Percentiles rank a stretch among this genome's conserved stretches.
phyloP scores from a whole-genome alignment of 1,140 invertebrate genomes.

The Bombyx mandarina region DNA sequence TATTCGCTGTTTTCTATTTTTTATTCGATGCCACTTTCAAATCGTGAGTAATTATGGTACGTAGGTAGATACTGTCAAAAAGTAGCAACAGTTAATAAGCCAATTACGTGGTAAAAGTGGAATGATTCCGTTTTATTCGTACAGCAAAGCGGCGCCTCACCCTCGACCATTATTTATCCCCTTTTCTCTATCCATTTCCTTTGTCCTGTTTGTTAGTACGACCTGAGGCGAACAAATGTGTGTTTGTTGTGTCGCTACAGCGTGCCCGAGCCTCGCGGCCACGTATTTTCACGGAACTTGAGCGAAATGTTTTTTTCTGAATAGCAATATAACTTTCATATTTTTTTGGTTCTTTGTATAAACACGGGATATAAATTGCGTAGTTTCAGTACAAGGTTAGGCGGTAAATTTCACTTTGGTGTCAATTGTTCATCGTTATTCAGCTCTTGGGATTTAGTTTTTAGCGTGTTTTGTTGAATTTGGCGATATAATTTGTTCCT shows the following conservation, averaged over 20 bases:
- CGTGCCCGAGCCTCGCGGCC: conserved; percentile 8
- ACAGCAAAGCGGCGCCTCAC: conserved; percentile 11
- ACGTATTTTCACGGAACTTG: conserved; percentile 27
- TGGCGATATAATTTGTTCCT: conserved; percentile 3
- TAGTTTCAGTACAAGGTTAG: too few species aligned
- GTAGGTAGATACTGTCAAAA: too few species aligned
- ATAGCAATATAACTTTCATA: neutral
- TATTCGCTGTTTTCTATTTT: too few species aligned
- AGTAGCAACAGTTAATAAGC: too few species aligned
- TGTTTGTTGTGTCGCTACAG: conserved; percentile 23
- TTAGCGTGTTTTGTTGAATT: too few species aligned
- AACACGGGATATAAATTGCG: too few species aligned
- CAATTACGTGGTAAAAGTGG: neutral
- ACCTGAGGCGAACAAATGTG: conserved; percentile 30
- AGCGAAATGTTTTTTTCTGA: conserved; percentile 21
- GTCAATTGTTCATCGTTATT: too few species aligned
- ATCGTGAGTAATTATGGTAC: too few species aligned
- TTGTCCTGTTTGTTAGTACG: conserved; percentile 34
- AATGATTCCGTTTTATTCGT: conserved; percentile 18
- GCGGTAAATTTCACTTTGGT: too few species aligned
- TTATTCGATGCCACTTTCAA: too few species aligned
- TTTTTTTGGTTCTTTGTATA: neutral
- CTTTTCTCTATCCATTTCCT: conserved; percentile 31
- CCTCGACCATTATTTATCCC: conserved; percentile 29
- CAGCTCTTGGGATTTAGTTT: too few species aligned